Conservation (phyloP, 2,888 invertebrate genomes). For the Parasteatoda lunata region DNA sequence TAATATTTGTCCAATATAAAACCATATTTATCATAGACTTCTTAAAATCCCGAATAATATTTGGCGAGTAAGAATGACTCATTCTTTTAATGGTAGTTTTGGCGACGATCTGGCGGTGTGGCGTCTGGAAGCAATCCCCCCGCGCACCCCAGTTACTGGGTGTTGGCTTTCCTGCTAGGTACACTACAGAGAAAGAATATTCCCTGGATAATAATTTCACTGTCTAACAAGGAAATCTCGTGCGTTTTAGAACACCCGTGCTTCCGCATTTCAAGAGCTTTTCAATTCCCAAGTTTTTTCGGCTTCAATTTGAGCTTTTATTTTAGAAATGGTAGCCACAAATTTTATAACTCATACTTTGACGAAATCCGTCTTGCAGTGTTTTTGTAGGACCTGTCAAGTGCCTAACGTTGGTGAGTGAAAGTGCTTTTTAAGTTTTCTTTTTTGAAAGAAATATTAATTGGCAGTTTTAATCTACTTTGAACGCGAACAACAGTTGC, state of each 20-base stretch:
- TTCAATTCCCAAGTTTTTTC: slow-evolving; percentile 5
- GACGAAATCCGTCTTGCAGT: slow-evolving; percentile 61
- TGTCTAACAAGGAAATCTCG: not conserved
- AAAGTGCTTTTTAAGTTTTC: not conserved
- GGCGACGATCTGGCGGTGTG: slow-evolving; percentile 58
- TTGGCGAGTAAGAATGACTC: slow-evolving; percentile 29
- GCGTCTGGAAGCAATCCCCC: slow-evolving; percentile 24
- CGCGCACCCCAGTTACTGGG: slow-evolving; percentile 57
- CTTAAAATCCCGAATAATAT: too few relatives aligned
- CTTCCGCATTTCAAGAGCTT: slow-evolving; percentile 42
- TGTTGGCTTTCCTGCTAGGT: slow-evolving; percentile 65
- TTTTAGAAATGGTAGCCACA: slow-evolving; percentile 51
- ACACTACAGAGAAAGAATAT: not conserved
- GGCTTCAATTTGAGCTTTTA: not conserved
- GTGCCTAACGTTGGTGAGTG: slow-evolving; percentile 64
- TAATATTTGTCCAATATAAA: too few relatives aligned
- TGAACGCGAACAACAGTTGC: too few relatives aligned
- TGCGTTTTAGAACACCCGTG: slow-evolving; percentile 1
- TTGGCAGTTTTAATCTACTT: too few relatives aligned
- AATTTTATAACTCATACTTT: slow-evolving; percentile 54
- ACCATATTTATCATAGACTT: too few relatives aligned
- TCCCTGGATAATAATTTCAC: slow-evolving; percentile 24
- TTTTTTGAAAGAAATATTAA: not conserved
- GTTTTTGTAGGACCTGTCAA: slow-evolving; percentile 64
- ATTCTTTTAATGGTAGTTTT: slow-evolving; percentile 37